Evolutionary conservation across 2,888 invertebrate species (phyloP).

Genomic region (Drosophila algonquin): DNA sequence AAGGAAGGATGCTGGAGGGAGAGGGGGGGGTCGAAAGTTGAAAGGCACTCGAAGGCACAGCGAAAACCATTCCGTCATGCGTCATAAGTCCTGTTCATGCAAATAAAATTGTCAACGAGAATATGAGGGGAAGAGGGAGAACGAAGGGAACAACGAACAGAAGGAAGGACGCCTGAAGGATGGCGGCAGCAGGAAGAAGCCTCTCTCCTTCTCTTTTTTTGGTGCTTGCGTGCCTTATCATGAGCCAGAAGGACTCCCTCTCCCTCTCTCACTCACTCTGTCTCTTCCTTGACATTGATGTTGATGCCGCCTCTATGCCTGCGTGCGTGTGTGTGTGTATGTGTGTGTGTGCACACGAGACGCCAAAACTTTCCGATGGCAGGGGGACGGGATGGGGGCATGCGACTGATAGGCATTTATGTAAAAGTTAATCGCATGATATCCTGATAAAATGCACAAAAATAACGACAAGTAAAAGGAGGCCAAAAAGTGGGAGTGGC

Average conservation of each 20-base stretch:
- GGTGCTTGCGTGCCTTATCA: neutral
- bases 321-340: neutral
- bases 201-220: neutral
- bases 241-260: neutral
- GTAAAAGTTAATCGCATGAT: constrained; percentile 55
- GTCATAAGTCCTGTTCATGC: constrained; percentile 49
- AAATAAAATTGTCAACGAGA: constrained; percentile 60
- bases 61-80: constrained; percentile 40
- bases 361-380: constrained; percentile 4
- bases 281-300: neutral
- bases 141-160: neutral
- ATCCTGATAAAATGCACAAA: constrained; percentile 46
- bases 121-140: neutral
- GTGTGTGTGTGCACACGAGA: constrained; percentile 13
- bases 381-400: constrained; percentile 5
- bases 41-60: neutral
- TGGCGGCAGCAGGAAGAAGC: neutral
- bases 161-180: no score
- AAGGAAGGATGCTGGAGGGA: neutral
- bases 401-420: constrained; percentile 50
- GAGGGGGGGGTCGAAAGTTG: constrained; percentile 5
- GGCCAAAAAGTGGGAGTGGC: neutral
- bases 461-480: constrained; percentile 4
- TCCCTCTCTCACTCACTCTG: neutral
- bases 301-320: constrained; percentile 2